phyloP scores from a whole-genome alignment of 2,888 invertebrate species.

The Rhynchonema sp. region DNA sequence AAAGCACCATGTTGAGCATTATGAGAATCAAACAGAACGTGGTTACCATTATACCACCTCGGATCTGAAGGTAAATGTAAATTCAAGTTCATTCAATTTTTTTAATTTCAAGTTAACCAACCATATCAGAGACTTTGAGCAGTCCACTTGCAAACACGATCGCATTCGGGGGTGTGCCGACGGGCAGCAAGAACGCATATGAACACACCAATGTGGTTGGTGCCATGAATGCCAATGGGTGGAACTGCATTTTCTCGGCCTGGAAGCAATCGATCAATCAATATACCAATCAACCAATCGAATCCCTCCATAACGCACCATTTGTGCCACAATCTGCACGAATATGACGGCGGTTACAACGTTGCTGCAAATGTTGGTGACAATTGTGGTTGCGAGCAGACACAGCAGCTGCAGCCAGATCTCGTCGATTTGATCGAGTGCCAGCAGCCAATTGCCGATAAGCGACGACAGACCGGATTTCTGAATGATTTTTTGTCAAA shows the following conservation, averaged over 20 bases:
- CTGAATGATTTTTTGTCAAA: too few species aligned
- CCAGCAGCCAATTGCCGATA: conserved; percentile 50
- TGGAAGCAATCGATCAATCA: too few species aligned
- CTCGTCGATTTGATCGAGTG: conserved; percentile 44
- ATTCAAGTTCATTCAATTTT: too few species aligned
- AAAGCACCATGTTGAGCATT: conserved; percentile 12
- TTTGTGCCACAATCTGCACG: conserved; percentile 58
- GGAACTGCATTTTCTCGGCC: conserved; percentile 15
- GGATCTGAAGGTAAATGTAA: conserved; percentile 9
- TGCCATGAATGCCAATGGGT: conserved; percentile 71
- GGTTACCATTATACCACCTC: conserved; percentile 12
- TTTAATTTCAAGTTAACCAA: conserved; percentile 11
- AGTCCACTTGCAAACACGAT: conserved; percentile 49
- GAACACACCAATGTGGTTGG: conserved; percentile 71
- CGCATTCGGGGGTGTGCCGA: conserved; percentile 83
- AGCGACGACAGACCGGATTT: conserved; percentile 52
- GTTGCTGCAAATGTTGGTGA: conserved; percentile 75
- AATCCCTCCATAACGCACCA: conserved; percentile 18
- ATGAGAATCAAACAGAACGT: conserved; percentile 11
- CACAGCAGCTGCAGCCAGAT: conserved; percentile 52
- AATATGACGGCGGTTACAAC: conserved; percentile 74
- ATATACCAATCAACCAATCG: neutral
- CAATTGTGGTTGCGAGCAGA: conserved; percentile 52
- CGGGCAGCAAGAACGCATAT: conserved; percentile 67
- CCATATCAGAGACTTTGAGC: conserved; percentile 30